These are phyloP conservation scores for Steinernema feltiae DNA, from an alignment of 1,140 invertebrate genomes.

Conservation along the genomic window DNA sequence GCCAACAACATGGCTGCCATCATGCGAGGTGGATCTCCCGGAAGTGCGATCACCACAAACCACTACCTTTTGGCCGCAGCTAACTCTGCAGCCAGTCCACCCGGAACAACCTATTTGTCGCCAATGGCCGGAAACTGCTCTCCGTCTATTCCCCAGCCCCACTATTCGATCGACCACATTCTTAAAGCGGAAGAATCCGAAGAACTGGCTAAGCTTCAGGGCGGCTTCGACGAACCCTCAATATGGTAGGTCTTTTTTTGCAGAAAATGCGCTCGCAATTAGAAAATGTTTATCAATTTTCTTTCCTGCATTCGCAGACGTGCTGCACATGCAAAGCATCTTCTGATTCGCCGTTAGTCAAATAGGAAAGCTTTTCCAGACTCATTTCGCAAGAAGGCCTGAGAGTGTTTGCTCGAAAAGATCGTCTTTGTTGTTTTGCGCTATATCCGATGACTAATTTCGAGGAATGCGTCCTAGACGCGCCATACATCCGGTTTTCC, in stretches of 20 bases:
- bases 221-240: not conserved
- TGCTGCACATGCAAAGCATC: too few relatives aligned
- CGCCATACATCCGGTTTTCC: not conserved
- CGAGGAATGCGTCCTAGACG: not conserved
- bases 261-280: too few relatives aligned
- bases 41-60: not conserved
- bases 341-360: too few relatives aligned
- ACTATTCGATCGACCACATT: not conserved
- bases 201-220: not conserved
- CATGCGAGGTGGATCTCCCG: not conserved
- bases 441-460: not conserved
- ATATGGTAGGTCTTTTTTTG: conserved; percentile 12
- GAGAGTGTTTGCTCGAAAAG: too few relatives aligned
- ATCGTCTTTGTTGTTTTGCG: not conserved
- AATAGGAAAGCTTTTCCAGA: too few relatives aligned
- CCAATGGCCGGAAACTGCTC: not conserved
- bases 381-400: too few relatives aligned
- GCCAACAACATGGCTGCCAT: conserved; percentile 4
- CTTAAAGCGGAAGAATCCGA: not conserved
- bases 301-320: not conserved
- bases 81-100: not conserved
- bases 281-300: not conserved
- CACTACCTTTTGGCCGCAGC: not conserved
- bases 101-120: not conserved
- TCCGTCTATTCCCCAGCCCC: not conserved